Conservation (phyloP, 2,888 invertebrate genomes). For the Eupithecia insigniata region DNA sequence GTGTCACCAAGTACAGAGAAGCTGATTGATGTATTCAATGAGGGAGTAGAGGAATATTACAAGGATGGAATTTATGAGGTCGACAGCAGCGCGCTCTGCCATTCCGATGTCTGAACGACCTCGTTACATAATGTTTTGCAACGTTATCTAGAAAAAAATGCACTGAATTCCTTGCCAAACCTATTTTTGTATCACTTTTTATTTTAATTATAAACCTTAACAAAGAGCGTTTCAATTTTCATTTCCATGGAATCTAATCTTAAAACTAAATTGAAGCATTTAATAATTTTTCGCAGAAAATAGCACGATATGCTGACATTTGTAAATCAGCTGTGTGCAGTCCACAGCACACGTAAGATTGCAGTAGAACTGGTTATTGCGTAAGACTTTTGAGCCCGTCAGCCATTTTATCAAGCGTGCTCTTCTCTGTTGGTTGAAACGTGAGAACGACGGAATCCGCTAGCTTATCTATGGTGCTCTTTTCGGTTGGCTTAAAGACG, state of each 20-base stretch:
- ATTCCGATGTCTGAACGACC: constrained; percentile 63
- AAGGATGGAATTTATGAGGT: constrained; percentile 69
- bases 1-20: constrained; percentile 61
- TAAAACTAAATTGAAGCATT: not conserved
- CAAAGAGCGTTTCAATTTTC: constrained; percentile 18
- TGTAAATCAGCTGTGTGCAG: constrained; percentile 16
- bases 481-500: constrained; percentile 76
- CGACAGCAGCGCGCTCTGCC: constrained; percentile 56
- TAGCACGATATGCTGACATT: constrained; percentile 24
- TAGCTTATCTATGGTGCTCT: constrained; percentile 67
- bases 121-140: constrained; percentile 35
- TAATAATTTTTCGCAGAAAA: constrained; percentile 9
- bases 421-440: constrained; percentile 64
- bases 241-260: constrained; percentile 6
- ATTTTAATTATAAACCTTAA: constrained; percentile 23
- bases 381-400: constrained; percentile 63
- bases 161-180: constrained; percentile 24
- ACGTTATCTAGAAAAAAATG: constrained; percentile 21
- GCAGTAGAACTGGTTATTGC: constrained; percentile 51
- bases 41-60: constrained; percentile 55
- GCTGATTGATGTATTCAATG: constrained; percentile 66
- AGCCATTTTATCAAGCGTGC: constrained; percentile 65
- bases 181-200: constrained; percentile 18
- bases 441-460: constrained; percentile 61
- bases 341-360: constrained; percentile 39